Base-by-base conservation (phyloP, 2,113 vertebrate genomes). In the Colistium nudipinnis region DNA sequence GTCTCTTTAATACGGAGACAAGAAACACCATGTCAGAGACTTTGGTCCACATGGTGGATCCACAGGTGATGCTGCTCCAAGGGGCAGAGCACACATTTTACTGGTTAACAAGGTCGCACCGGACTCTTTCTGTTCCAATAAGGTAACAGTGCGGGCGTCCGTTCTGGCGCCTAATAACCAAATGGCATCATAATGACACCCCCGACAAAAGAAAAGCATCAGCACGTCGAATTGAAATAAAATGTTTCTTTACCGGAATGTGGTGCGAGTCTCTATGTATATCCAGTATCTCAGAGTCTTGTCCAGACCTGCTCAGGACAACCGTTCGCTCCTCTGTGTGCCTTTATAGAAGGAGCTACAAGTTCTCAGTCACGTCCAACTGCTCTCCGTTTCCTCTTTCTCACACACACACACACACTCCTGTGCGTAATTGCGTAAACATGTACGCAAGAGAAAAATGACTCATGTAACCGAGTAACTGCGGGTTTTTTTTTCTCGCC, bases 221-320 rank as follows among this genome's bases (percentile, higher is more conserved):
- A 1, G 7, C 7, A 7, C n/a, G 36, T 13, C 6, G n/a, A 2
- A 4, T 1, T 53, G 51, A 45, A 43, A 60, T 45, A n/a, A 20
- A 62, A 65, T 12, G 14, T 62, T 52, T 54, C 2, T 75, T 85
- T 88, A 87, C 87, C 87, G 52, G 71, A 55, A 62, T n/a, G 33
- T 53, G 39, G 16, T 19, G 55, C 2, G 33, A 61, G 52, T 10
- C 20, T 56, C 8, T 28, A 10, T 62, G 16, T 54, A 12, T 45
- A 38, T 72, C 64, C 48, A 49, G 24, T 54, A 8, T 30, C 65
- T 5, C 8, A 12, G 17, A 55, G 2, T 31, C 11, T 9, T 28
- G 35, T 41, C 36, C 52, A 20, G 19, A 47, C 31, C 43, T 44
- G 35, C 27, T 45, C 65, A 1, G 45, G 49, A 53, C 3, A 45